Base-by-base conservation (phyloP, 1,140 invertebrate genomes). In the Diprion similis region DNA sequence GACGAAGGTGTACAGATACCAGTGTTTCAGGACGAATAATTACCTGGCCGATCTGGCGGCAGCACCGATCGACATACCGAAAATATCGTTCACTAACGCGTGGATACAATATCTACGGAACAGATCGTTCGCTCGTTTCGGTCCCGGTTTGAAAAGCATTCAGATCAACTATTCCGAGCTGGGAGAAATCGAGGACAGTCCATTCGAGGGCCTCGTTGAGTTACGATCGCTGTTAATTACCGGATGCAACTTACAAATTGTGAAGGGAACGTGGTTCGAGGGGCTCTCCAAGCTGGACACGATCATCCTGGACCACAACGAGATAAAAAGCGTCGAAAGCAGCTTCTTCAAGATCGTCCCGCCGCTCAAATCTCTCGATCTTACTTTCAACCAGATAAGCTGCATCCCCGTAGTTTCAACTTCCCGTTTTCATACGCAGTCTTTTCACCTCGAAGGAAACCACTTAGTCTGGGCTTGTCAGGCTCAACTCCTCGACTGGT, bases 191-290 rank as follows among this genome's bases (percentile, higher is more conserved):
- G 73, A 77, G 15, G 73, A 77, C 11, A 37, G 51, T 11, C 66
- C 76, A 6, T 51, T 77, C 6, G 74, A 59, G 24, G 76, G 76
- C 74, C 46, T 77, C 8, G 71, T 71, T 11, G 69, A 75, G 45
- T 24, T 77, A 11, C 74, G 73, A 64, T 68, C 48, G 17, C 69
- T 77, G 8, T 17, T 71, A 0, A 18, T 77, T n/a, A 48, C 71
- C 3, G 46, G 70, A 8, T 75, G 75, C 46, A 71, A 75, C 17
- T 51, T 77, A 10, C 74, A 68, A 1, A 48, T 17, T 45, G 13
- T 77, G 2, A 75, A 77, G n/a, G 65, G 73, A 6, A n/a, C 45
- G 2, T 77, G 76, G 76, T 77, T 77, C 66, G 68, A 69, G 45
- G 70, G 74, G 13, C 69, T 66, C 10, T 15, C 71, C 0, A 77